phyloP scores from a whole-genome alignment of 2,113 vertebrate species.

The Grus americana region DNA sequence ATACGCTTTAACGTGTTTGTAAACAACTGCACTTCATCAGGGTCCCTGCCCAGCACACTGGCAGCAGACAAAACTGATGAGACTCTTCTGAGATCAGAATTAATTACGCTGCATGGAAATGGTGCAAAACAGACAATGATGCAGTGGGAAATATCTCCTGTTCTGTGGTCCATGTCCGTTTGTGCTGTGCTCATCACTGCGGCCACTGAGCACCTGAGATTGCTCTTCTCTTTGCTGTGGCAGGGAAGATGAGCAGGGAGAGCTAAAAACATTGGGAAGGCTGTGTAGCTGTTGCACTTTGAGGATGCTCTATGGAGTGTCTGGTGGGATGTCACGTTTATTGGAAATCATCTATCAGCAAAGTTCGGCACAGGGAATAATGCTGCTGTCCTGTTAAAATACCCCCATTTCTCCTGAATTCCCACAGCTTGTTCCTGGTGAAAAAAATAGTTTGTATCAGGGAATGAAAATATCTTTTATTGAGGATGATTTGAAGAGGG shows the following conservation, averaged over 20 bases:
- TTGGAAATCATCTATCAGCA: background rate
- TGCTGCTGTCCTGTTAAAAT: background rate
- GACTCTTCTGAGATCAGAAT: background rate
- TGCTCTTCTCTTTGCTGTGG: background rate
- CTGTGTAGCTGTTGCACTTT: background rate
- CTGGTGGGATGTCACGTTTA: accelerated
- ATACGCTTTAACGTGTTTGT: background rate
- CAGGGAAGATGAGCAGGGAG: background rate
- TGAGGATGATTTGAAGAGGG: background rate
- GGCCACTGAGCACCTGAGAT: background rate
- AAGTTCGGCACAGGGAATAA: background rate
- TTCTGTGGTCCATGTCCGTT: accelerated
- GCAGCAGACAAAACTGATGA: background rate
- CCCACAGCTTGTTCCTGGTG: background rate
- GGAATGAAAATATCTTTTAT: background rate
- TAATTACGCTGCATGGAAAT: background rate
- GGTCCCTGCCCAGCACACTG: background rate
- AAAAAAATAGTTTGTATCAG: background rate
- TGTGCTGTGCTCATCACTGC: accelerated
- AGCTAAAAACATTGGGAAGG: background rate
- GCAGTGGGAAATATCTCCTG: background rate
- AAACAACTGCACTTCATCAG: background rate
- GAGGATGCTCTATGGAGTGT: background rate
- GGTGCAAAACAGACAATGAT: background rate
- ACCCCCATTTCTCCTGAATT: background rate